Conservation (phyloP, 2,797 vertebrate species). For the Caiman crocodilus region DNA sequence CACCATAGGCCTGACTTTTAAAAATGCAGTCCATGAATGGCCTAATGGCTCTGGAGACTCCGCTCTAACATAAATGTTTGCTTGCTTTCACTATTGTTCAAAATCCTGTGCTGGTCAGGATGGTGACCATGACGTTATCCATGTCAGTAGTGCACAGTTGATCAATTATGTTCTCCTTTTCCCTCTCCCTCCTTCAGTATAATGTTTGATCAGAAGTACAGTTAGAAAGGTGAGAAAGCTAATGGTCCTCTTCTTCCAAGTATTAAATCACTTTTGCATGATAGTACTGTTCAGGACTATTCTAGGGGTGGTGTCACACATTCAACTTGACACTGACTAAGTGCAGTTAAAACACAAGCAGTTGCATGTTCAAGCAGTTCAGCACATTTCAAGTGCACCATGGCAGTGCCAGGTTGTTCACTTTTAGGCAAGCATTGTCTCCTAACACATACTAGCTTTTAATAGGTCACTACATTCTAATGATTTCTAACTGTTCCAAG, state of each 20-base stretch:
- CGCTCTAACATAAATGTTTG: neutral
- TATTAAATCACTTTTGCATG: neutral
- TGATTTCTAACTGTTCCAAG: too few species aligned
- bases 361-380: too few species aligned
- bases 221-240: neutral
- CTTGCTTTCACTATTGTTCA: too few species aligned
- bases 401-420: too few species aligned
- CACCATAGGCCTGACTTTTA: neutral
- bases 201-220: neutral
- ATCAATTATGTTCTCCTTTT: neutral
- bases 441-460: too few species aligned
- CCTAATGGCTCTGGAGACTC: neutral
- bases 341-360: too few species aligned
- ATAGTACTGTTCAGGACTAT: neutral
- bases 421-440: too few species aligned
- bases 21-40: neutral
- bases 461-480: too few species aligned
- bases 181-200: neutral
- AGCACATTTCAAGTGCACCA: too few species aligned
- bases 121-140: neutral
- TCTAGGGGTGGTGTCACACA: too few species aligned
- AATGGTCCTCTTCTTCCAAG: neutral
- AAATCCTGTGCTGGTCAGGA: too few species aligned
- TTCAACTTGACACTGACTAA: too few species aligned
- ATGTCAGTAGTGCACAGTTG: neutral